Evolutionary conservation across 1,140 invertebrate species (phyloP).

Genomic region (Myzus persicae): DNA sequence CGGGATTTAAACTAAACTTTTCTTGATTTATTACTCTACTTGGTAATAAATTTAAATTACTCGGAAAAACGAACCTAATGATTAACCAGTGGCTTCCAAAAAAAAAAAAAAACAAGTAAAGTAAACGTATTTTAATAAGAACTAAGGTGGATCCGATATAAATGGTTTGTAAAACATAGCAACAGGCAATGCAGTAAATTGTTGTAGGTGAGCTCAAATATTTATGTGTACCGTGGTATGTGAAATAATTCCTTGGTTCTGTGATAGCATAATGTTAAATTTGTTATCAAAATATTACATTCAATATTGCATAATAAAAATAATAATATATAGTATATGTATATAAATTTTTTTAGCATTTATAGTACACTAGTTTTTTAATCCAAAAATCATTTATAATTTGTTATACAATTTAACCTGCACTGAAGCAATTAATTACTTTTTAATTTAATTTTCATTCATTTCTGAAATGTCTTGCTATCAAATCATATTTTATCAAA

Average conservation of each 20-base stretch:
- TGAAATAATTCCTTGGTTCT: neutral
- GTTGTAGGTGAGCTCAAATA: too few relatives aligned
- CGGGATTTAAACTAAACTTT: too few relatives aligned
- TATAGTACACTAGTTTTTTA: neutral
- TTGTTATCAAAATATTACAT: conserved; percentile 14
- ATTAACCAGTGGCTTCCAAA: too few relatives aligned
- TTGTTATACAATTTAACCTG: neutral
- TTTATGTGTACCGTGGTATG: neutral
- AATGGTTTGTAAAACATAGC: too few relatives aligned
- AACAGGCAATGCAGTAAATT: too few relatives aligned
- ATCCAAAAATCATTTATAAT: neutral
- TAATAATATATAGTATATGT: neutral
- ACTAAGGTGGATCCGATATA: too few relatives aligned
- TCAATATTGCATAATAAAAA: neutral
- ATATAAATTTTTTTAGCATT: neutral
- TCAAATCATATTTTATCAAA: neutral
- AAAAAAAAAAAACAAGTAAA: too few relatives aligned
- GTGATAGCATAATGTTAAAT: neutral
- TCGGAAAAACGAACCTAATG: too few relatives aligned
- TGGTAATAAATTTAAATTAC: too few relatives aligned
- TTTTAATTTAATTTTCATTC: neutral
- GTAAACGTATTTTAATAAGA: too few relatives aligned
- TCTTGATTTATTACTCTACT: too few relatives aligned
- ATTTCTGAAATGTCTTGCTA: neutral
- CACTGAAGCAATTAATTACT: neutral